Conservation (phyloP, 2,113 vertebrate species). For the Rhipidura dahli region DNA sequence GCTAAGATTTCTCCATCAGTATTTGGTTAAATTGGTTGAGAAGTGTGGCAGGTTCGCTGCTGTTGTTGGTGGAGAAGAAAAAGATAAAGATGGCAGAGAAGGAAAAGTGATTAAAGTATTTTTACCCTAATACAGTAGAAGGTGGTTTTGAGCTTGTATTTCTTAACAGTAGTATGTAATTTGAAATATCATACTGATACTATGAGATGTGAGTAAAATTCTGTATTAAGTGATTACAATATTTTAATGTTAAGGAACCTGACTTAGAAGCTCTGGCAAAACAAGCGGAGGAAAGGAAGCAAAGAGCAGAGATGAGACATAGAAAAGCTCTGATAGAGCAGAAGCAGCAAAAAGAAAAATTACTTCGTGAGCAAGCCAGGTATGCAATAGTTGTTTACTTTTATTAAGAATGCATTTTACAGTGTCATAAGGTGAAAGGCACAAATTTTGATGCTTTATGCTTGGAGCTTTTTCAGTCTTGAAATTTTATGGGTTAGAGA, state of each 20-base stretch:
- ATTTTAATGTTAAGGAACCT: slow-evolving; percentile 73
- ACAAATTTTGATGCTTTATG: not conserved
- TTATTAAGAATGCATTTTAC: not conserved
- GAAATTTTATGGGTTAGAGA: not conserved
- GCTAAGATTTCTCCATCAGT: not conserved
- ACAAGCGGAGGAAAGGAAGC: slow-evolving; percentile 75
- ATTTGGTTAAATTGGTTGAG: not conserved
- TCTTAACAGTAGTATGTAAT: not conserved
- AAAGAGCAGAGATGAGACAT: slow-evolving; percentile 83
- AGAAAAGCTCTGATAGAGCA: slow-evolving; percentile 85
- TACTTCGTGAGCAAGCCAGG: slow-evolving; percentile 75
- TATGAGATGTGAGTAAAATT: not conserved
- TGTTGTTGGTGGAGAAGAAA: not conserved
- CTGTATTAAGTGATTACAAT: not conserved
- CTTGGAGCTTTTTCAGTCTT: not conserved
- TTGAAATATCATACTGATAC: not conserved
- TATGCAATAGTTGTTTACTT: slow-evolving; percentile 43
- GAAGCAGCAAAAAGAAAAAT: slow-evolving; percentile 77
- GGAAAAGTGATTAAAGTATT: not conserved
- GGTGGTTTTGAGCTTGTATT: not conserved
- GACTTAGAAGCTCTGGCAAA: slow-evolving; percentile 77
- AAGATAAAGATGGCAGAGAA: not conserved
- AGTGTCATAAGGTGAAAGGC: not conserved
- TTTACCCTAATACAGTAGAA: not conserved
- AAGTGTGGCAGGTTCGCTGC: not conserved